These are phyloP conservation scores for Octodonta nipae DNA, from an alignment of 2,888 invertebrate species.

Conservation along the genomic window DNA sequence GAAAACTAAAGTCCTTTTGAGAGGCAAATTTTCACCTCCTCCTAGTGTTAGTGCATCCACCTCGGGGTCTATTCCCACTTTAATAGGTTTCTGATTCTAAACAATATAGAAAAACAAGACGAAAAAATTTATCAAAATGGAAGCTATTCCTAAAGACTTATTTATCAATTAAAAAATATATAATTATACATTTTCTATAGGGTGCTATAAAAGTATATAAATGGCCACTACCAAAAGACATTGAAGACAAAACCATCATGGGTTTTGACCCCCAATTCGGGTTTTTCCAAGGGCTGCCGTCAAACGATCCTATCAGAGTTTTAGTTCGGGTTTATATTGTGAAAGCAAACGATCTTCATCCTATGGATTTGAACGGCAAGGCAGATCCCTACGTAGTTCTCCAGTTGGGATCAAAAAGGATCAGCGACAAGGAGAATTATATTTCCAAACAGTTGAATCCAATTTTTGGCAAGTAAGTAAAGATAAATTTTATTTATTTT, in stretches of 20 bases:
- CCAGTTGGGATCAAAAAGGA: conserved; percentile 64
- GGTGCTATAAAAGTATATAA: conserved; percentile 81
- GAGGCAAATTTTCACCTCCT: too few relatives aligned
- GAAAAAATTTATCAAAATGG: background rate
- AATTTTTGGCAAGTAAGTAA: conserved; percentile 66
- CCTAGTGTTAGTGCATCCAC: too few relatives aligned
- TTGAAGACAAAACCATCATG: conserved; percentile 59
- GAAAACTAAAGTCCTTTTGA: too few relatives aligned
- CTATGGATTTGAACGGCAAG: conserved; percentile 82
- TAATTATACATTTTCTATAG: conserved; percentile 34
- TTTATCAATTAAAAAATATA: background rate
- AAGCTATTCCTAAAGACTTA: background rate
- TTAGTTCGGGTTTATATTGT: conserved; percentile 75
- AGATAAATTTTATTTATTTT: conserved; percentile 3
- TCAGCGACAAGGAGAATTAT: conserved; percentile 80
- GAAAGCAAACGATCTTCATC: conserved; percentile 75
- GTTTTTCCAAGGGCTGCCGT: conserved; percentile 69
- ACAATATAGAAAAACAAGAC: too few relatives aligned
- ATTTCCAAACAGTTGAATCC: conserved; percentile 86
- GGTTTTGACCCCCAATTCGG: conserved; percentile 69
- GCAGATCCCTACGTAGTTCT: conserved; percentile 86
- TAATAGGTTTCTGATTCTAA: too few relatives aligned
- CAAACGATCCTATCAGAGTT: conserved; percentile 77
- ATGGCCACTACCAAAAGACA: conserved; percentile 65
- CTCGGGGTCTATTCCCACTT: too few relatives aligned